Evolutionary conservation across 2,888 invertebrate species (phyloP).

Genomic region (Patella caerulea): DNA sequence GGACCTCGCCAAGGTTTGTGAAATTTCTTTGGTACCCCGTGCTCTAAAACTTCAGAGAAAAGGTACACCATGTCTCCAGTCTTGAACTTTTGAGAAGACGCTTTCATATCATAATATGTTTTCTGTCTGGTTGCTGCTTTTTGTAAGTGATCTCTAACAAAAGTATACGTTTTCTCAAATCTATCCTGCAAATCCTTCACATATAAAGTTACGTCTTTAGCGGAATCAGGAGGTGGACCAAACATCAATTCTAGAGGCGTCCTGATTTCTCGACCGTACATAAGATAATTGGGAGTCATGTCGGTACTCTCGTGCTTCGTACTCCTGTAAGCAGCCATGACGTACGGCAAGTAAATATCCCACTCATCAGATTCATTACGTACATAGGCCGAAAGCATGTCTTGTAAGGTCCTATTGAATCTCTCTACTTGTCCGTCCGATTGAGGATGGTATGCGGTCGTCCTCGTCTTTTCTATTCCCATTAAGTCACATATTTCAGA

Average conservation of each 20-base stretch:
- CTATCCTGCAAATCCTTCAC: background rate
- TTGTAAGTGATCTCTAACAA: background rate
- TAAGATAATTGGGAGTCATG: conserved; percentile 26
- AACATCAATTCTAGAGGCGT: conserved; percentile 32
- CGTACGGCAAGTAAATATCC: conserved; percentile 30
- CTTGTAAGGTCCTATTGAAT: conserved; percentile 26
- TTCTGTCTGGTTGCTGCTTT: conserved; percentile 1
- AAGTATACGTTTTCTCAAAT: background rate
- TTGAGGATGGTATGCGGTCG: background rate
- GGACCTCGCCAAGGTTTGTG: conserved; percentile 13
- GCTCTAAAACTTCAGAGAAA: background rate
- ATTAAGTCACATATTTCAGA: conserved; percentile 30
- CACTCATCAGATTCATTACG: conserved; percentile 30
- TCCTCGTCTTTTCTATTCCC: conserved; percentile 31
- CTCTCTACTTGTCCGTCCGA: conserved; percentile 32
- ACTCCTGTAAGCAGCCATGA: conserved; percentile 33
- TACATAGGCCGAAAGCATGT: conserved; percentile 27
- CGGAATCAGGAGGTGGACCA: conserved; percentile 15
- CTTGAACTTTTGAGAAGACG: background rate
- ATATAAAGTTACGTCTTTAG: background rate
- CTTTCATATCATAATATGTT: conserved; percentile 6
- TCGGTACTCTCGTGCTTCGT: conserved; percentile 30
- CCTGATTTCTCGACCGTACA: conserved; percentile 19
- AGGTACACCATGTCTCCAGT: conserved; percentile 8
- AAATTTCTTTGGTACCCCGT: conserved; percentile 5